phyloP scores from a whole-genome alignment of 1,140 invertebrate species.

The Drosophila bipectinata region DNA sequence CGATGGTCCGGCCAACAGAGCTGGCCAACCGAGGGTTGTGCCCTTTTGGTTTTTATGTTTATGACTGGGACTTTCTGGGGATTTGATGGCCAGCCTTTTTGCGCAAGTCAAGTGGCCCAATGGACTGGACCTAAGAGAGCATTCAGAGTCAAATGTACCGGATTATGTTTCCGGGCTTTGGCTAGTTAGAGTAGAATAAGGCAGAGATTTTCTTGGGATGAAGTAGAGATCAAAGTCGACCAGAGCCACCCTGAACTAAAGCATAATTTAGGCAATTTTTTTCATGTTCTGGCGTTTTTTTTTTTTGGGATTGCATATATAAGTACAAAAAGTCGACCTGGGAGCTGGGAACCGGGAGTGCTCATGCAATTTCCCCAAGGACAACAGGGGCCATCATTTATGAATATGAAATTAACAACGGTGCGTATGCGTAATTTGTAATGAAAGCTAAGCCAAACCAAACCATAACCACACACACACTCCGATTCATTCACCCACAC shows the following conservation, averaged over 20 bases:
- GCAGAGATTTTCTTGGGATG: slow-evolving; percentile 30
- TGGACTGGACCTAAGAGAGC: slow-evolving; percentile 58
- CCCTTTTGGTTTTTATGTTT: slow-evolving; percentile 54
- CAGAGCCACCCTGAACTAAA: background rate
- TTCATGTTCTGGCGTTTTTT: slow-evolving; percentile 1
- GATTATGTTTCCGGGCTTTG: slow-evolving; percentile 38
- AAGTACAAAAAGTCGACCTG: slow-evolving; percentile 13
- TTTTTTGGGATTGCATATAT: slow-evolving; percentile 10
- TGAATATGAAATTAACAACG: slow-evolving; percentile 78
- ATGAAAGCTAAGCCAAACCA: slow-evolving; percentile 27
- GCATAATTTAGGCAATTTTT: slow-evolving; percentile 46
- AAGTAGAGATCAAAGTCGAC: slow-evolving; percentile 50
- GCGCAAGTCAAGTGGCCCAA: slow-evolving; percentile 37
- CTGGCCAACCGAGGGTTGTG: slow-evolving; percentile 5
- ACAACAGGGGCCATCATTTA: slow-evolving; percentile 46
- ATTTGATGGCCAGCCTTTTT: slow-evolving; percentile 40
- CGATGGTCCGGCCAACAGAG: slow-evolving; percentile 11
- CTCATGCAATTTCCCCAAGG: slow-evolving; percentile 51
- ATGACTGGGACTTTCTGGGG: slow-evolving; percentile 43
- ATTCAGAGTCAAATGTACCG: slow-evolving; percentile 58
- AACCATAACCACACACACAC: slow-evolving; percentile 5
- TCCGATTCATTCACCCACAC: background rate
- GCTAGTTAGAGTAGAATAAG: slow-evolving; percentile 31
- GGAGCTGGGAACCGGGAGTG: slow-evolving; percentile 37
- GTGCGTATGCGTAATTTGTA: slow-evolving; percentile 71